Conservation (phyloP, 1,140 invertebrate species). For the Ips typographus region DNA sequence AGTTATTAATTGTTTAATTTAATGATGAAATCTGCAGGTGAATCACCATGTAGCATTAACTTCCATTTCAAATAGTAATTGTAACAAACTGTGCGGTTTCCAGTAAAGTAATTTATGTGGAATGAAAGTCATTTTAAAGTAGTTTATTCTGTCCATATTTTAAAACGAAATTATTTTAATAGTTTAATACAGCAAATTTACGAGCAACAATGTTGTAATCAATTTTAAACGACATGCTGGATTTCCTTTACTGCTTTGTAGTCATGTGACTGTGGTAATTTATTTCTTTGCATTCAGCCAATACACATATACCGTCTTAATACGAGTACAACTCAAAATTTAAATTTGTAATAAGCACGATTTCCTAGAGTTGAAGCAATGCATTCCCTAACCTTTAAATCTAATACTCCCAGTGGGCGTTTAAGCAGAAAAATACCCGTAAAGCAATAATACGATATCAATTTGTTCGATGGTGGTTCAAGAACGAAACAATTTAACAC, state of each 20-base stretch:
- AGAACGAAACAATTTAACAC: slow-evolving; percentile 34
- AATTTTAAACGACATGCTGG: slow-evolving; percentile 4
- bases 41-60: slow-evolving; percentile 6
- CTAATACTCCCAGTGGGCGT: slow-evolving; percentile 1
- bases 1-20: no score
- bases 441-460: slow-evolving; percentile 18
- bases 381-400: slow-evolving; percentile 12
- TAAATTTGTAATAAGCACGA: slow-evolving; percentile 1
- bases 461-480: slow-evolving; percentile 22
- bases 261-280: no score
- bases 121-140: slow-evolving; percentile 13
- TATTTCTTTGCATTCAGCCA: no score
- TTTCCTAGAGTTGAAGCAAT: not conserved
- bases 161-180: slow-evolving; percentile 18
- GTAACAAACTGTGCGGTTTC: slow-evolving; percentile 16
- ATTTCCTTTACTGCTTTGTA: not conserved
- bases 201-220: slow-evolving; percentile 16
- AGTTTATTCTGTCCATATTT: slow-evolving; percentile 16
- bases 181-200: slow-evolving; percentile 10
- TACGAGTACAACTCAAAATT: not conserved
- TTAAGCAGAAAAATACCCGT: slow-evolving; percentile 11
- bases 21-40: no score
- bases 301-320: no score
- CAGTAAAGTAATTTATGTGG: slow-evolving; percentile 25
- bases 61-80: slow-evolving; percentile 21